These are phyloP conservation scores for Lasiommata megera DNA, from an alignment of 2,888 invertebrate species.

Conservation along the genomic window DNA sequence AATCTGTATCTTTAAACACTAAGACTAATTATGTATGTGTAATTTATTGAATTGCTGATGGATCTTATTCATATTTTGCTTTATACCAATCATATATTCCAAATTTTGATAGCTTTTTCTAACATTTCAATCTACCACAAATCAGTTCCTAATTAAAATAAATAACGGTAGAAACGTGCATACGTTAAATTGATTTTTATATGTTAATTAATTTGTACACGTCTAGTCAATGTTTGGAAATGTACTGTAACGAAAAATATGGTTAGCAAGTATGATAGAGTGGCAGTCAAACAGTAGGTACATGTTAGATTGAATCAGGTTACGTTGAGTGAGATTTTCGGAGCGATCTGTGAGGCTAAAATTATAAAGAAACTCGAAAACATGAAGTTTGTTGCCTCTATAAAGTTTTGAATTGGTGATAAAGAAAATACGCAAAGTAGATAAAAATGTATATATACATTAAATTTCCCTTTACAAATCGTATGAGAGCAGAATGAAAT, in stretches of 20 bases:
- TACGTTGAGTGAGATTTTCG: neutral
- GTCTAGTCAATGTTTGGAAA: slow-evolving; percentile 2
- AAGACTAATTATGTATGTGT: too few relatives aligned
- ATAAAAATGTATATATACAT: too few relatives aligned
- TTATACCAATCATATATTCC: too few relatives aligned
- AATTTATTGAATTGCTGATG: too few relatives aligned
- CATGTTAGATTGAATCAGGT: slow-evolving; percentile 20
- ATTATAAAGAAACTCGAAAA: too few relatives aligned
- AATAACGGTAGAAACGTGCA: slow-evolving; percentile 19
- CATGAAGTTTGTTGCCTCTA: too few relatives aligned
- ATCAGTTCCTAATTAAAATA: slow-evolving; percentile 20
- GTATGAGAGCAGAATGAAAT: too few relatives aligned
- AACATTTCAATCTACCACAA: slow-evolving; percentile 6
- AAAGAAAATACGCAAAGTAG: too few relatives aligned
- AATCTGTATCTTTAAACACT: too few relatives aligned
- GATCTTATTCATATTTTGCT: too few relatives aligned
- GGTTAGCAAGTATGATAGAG: slow-evolving; percentile 7
- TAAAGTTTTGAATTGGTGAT: too few relatives aligned
- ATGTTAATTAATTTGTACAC: slow-evolving; percentile 15
- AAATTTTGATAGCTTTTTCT: slow-evolving; percentile 6
- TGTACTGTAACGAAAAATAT: neutral
- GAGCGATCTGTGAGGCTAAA: neutral
- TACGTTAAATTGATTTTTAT: slow-evolving; percentile 19
- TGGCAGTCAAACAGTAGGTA: slow-evolving; percentile 18
- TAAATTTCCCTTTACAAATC: too few relatives aligned